Percentiles rank a stretch among this genome's conserved stretches.
phyloP scores from a whole-genome alignment of 2,113 vertebrate species.

The Pelvicachromis taeniatus region DNA sequence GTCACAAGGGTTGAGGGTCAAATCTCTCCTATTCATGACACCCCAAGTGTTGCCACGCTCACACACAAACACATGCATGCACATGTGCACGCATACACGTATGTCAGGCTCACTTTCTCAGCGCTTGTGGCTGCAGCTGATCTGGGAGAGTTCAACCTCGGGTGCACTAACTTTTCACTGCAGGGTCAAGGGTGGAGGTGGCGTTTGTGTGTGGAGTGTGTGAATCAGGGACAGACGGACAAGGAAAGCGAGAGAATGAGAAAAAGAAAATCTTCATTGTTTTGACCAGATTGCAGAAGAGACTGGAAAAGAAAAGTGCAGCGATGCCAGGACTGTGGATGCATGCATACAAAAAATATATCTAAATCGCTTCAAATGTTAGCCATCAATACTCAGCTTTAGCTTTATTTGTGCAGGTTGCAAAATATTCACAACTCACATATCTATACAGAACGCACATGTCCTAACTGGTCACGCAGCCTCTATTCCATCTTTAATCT shows the following conservation, averaged over 20 bases:
- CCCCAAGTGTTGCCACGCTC: slow-evolving; percentile 51
- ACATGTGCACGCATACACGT: slow-evolving; percentile 9
- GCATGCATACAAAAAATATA: background rate
- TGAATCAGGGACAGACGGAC: slow-evolving; percentile 21
- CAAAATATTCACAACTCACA: background rate
- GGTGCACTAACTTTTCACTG: slow-evolving; percentile 75
- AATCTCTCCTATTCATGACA: slow-evolving; percentile 67
- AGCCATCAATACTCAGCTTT: background rate
- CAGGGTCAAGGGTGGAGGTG: slow-evolving; percentile 70
- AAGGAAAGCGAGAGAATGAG: background rate
- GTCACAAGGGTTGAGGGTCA: slow-evolving; percentile 61
- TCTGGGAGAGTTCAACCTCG: slow-evolving; percentile 71
- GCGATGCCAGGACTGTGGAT: background rate
- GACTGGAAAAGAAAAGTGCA: background rate
- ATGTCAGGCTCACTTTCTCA: slow-evolving; percentile 79
- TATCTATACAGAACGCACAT: background rate
- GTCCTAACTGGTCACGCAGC: background rate
- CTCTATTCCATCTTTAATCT: background rate
- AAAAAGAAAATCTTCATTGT: slow-evolving; percentile 36
- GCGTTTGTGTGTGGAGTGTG: slow-evolving; percentile 45
- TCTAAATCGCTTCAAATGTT: background rate
- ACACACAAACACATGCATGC: slow-evolving; percentile 40
- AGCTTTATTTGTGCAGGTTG: background rate
- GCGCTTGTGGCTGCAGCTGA: slow-evolving; percentile 47
- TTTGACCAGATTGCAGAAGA: slow-evolving; percentile 32